Evolutionary conservation across 2,888 invertebrate genomes (phyloP).

Genomic region (Eupithecia subfuscata): DNA sequence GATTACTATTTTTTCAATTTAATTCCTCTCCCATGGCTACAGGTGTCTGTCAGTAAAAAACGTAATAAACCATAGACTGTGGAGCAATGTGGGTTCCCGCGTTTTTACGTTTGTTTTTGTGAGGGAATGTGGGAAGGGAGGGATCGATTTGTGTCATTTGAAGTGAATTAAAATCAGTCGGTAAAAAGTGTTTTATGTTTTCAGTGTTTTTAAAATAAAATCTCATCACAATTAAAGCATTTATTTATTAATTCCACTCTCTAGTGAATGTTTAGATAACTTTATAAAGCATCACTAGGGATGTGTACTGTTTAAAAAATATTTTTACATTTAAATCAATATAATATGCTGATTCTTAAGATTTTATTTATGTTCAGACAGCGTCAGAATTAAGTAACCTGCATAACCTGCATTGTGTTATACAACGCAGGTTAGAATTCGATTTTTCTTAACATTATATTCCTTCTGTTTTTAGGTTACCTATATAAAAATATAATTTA

Average conservation of each 20-base stretch:
- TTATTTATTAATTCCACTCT: too few species aligned
- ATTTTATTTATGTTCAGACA: too few species aligned
- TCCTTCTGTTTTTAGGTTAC: too few species aligned
- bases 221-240: background rate
- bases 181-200: slow-evolving; percentile 28
- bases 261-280: too few species aligned
- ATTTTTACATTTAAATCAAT: background rate
- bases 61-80: slow-evolving; percentile 56
- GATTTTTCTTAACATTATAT: too few species aligned
- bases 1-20: slow-evolving; percentile 49
- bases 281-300: background rate
- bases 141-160: slow-evolving; percentile 25
- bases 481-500: too few species aligned
- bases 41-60: slow-evolving; percentile 67
- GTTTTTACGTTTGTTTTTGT: slow-evolving; percentile 55
- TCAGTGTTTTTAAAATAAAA: background rate
- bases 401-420: too few species aligned
- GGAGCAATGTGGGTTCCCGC: slow-evolving; percentile 60
- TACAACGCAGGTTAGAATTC: too few species aligned
- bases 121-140: slow-evolving; percentile 32
- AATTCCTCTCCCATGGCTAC: slow-evolving; percentile 63
- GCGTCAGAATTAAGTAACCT: too few species aligned
- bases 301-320: too few species aligned
- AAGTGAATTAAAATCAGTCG: slow-evolving; percentile 21
- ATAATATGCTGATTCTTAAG: too few species aligned